Evolutionary conservation across 1,140 invertebrate species (phyloP).

Genomic region (Popillia japonica): DNA sequence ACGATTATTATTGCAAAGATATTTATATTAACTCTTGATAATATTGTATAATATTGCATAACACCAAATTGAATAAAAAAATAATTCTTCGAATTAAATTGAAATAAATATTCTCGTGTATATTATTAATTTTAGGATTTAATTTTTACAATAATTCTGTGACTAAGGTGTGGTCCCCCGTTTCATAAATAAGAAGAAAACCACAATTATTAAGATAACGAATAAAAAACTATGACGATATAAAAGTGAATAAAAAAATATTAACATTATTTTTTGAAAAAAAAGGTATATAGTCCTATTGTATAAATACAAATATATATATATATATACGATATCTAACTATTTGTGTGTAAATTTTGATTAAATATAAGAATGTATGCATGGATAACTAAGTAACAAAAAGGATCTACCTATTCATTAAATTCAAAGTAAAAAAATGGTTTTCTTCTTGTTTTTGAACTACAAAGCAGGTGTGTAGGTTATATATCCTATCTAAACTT

Average conservation of each 20-base stretch:
- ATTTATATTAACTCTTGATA: background rate
- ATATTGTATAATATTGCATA: constrained; percentile 13
- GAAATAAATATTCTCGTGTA: constrained; percentile 36
- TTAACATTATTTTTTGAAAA: constrained; percentile 58
- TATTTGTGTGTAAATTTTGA: constrained; percentile 56
- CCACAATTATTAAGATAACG: constrained; percentile 26
- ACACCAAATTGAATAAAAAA: constrained; percentile 13
- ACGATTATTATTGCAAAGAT: constrained; percentile 9
- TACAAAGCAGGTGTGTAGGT: constrained; percentile 51
- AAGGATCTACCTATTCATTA: constrained; percentile 46
- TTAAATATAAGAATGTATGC: constrained; percentile 54
- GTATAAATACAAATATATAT: constrained; percentile 57
- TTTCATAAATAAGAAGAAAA: constrained; percentile 57
- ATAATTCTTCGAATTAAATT: constrained; percentile 20
- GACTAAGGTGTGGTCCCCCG: constrained; percentile 51
- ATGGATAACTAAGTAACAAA: constrained; percentile 52
- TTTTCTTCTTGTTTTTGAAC: constrained; percentile 58
- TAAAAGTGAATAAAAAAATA: constrained; percentile 46
- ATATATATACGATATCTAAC: constrained; percentile 54
- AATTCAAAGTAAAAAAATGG: constrained; percentile 48
- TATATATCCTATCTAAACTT: no score
- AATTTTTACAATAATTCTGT: constrained; percentile 57
- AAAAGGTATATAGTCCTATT: constrained; percentile 54
- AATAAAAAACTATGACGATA: background rate
- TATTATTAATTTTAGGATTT: constrained; percentile 39